These are phyloP conservation scores for Haplotaxodon microlepis DNA, from an alignment of 2,113 vertebrate species.

Conservation along the genomic window DNA sequence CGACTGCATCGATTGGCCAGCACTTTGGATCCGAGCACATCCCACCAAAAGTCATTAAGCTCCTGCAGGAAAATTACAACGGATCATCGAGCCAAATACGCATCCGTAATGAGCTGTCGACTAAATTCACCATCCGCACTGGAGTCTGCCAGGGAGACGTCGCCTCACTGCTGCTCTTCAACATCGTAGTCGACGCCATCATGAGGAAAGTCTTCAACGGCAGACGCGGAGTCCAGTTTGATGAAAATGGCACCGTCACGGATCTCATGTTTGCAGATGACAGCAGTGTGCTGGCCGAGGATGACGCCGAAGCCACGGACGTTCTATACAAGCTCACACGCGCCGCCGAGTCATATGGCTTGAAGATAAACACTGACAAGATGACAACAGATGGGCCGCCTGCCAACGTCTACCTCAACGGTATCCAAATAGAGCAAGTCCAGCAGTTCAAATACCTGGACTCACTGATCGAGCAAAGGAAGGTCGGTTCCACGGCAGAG, in stretches of 20 bases:
- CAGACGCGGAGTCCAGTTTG: neutral
- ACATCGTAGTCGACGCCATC: neutral
- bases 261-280: neutral
- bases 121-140: neutral
- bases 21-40: neutral
- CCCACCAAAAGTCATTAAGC: neutral
- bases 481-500: neutral
- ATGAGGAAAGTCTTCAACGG: neutral
- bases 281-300: neutral
- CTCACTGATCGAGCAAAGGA: neutral
- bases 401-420: neutral
- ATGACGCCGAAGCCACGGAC: neutral
- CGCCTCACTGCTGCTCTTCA: neutral
- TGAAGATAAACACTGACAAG: neutral
- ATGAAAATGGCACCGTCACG: neutral
- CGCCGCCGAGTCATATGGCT: fast-evolving
- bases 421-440: neutral
- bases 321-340: neutral
- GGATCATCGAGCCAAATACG: neutral
- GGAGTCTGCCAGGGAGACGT: fast-evolving
- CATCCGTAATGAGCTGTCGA: neutral
- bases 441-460: neutral
- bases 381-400: neutral
- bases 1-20: neutral
- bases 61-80: neutral